Conservation (phyloP, 2,113 vertebrate genomes). For the Sula dactylatra region DNA sequence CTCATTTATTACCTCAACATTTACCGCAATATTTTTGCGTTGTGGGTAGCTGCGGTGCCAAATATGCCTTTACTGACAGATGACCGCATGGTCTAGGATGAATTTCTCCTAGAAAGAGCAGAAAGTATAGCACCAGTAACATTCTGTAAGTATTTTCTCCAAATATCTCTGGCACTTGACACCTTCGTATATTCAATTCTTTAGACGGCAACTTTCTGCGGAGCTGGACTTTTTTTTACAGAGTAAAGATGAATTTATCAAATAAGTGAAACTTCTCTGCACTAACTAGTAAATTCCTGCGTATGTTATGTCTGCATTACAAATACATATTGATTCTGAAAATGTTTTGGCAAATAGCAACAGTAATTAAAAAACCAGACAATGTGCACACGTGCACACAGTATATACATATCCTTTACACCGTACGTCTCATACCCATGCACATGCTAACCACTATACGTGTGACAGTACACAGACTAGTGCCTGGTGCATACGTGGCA, state of each 20-base stretch:
- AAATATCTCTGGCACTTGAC: not conserved
- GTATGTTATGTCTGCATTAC: not conserved
- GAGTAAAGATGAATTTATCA: not conserved
- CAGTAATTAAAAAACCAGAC: not conserved
- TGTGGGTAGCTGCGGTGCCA: not conserved
- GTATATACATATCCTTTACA: not conserved
- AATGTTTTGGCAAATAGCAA: not conserved
- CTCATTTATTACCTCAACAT: not conserved
- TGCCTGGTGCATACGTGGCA: too few species aligned
- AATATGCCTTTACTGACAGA: not conserved
- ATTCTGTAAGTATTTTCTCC: not conserved
- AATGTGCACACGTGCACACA: not conserved
- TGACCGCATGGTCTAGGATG: not conserved
- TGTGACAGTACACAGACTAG: fast-evolving
- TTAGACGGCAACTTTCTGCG: not conserved
- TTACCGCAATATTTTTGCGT: not conserved
- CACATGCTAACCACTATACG: fast-evolving
- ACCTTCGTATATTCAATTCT: not conserved
- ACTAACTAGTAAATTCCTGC: not conserved
- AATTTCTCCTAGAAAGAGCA: not conserved
- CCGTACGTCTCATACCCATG: not conserved
- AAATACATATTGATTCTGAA: not conserved
- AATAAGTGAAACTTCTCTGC: not conserved
- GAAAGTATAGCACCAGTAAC: not conserved
- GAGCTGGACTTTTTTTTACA: not conserved